phyloP scores from a whole-genome alignment of 2,888 invertebrate species.

The Drosophila rellima region DNA sequence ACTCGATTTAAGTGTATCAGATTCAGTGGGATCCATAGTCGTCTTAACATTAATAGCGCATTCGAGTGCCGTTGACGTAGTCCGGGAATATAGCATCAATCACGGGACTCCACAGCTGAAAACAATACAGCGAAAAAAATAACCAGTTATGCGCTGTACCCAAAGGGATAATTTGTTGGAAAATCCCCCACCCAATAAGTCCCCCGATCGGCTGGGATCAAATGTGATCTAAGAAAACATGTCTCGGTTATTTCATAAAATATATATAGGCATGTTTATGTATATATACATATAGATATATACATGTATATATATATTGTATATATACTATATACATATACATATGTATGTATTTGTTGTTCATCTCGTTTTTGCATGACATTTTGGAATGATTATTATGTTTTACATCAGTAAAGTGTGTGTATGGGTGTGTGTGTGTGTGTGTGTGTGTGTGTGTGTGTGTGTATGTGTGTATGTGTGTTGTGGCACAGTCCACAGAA shows the following conservation, averaged over 20 bases:
- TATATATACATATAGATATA: conserved; percentile 21
- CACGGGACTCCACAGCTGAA: conserved; percentile 17
- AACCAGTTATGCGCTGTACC: not conserved
- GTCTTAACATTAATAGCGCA: not conserved
- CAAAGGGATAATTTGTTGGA: not conserved
- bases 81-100: conserved; percentile 15
- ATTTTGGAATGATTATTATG: conserved; percentile 79
- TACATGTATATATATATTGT: conserved; percentile 6
- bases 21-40: not conserved
- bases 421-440: conserved; percentile 24
- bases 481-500: conserved; percentile 46
- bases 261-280: conserved; percentile 49
- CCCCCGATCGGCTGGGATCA: not conserved
- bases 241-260: conserved; percentile 57
- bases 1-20: not conserved
- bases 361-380: conserved; percentile 58
- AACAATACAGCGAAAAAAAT: conserved; percentile 17
- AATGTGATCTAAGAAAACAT: conserved; percentile 22
- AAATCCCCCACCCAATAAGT: conserved; percentile 9
- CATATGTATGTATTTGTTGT: conserved; percentile 26
- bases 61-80: not conserved
- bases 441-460: conserved; percentile 30
- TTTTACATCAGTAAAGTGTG: conserved; percentile 63
- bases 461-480: conserved; percentile 16
- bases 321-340: conserved; percentile 21